These are phyloP conservation scores for Pedionomus torquatus DNA, from an alignment of 2,113 vertebrate species.

Conservation along the genomic window DNA sequence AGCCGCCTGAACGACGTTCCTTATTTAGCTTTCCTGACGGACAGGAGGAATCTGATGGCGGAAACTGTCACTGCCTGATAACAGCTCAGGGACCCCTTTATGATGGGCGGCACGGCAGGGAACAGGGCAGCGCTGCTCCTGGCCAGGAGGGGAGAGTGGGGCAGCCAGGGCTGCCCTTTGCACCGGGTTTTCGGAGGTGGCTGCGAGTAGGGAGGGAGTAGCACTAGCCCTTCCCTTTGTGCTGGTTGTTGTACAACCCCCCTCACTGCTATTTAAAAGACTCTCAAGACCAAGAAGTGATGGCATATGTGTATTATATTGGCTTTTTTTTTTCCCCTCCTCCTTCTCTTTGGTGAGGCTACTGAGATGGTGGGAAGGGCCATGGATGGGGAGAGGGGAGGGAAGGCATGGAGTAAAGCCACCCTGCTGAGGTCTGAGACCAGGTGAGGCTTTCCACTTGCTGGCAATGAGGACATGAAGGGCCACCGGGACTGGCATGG, in stretches of 20 bases:
- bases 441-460: background rate
- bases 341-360: background rate
- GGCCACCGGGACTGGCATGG: background rate
- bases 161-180: slow-evolving; percentile 14
- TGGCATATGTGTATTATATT: background rate
- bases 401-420: background rate
- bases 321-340: background rate
- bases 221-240: background rate
- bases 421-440: background rate
- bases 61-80: slow-evolving; percentile 85
- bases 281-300: background rate
- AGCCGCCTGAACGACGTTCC: slow-evolving; percentile 75
- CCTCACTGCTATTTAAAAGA: background rate
- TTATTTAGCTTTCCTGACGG: slow-evolving; percentile 83
- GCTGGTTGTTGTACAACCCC: background rate
- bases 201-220: background rate
- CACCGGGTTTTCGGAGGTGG: background rate
- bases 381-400: background rate
- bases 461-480: background rate
- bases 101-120: slow-evolving; percentile 21
- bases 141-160: background rate
- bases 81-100: slow-evolving; percentile 70
- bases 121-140: background rate
- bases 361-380: background rate
- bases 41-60: slow-evolving; percentile 79